Conservation (phyloP, 2,888 invertebrate genomes). For the Conops quadrifasciatus region DNA sequence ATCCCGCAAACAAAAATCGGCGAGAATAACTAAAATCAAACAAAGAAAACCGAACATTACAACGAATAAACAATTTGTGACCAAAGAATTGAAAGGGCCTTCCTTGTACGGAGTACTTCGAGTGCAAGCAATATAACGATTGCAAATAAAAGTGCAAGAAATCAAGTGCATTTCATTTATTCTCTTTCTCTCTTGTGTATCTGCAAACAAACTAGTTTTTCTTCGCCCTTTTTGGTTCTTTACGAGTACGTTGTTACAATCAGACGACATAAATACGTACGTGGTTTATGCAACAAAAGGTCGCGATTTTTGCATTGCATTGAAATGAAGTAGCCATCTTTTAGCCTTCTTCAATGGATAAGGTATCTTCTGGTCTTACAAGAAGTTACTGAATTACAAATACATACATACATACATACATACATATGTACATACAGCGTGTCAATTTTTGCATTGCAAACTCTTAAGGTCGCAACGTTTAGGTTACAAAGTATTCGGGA, state of each 20-base stretch:
- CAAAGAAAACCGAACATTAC: not conserved
- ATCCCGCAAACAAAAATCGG: not conserved
- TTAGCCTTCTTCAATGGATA: too few species aligned
- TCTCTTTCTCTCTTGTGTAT: not conserved
- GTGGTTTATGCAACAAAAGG: slow-evolving; percentile 47
- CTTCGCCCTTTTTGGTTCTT: not conserved
- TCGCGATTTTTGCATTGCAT: slow-evolving; percentile 6
- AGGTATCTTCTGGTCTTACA: too few species aligned
- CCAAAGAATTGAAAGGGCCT: not conserved
- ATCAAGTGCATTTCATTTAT: slow-evolving; percentile 22
- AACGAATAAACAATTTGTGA: not conserved
- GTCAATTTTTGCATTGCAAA: not conserved
- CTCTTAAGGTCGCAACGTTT: not conserved
- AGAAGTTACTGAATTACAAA: slow-evolving; percentile 2
- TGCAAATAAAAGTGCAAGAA: slow-evolving; percentile 17
- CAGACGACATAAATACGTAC: not conserved
- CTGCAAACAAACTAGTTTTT: slow-evolving; percentile 13
- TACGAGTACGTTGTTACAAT: too few species aligned
- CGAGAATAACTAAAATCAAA: not conserved
- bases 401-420: not conserved
- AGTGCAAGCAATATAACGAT: too few species aligned
- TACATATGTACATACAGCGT: not conserved
- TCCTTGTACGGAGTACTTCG: not conserved
- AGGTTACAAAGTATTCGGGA: not conserved
- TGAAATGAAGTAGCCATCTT: not conserved